These are phyloP conservation scores for Amia ocellicauda DNA, from an alignment of 2,113 vertebrate species.

Conservation along the genomic window DNA sequence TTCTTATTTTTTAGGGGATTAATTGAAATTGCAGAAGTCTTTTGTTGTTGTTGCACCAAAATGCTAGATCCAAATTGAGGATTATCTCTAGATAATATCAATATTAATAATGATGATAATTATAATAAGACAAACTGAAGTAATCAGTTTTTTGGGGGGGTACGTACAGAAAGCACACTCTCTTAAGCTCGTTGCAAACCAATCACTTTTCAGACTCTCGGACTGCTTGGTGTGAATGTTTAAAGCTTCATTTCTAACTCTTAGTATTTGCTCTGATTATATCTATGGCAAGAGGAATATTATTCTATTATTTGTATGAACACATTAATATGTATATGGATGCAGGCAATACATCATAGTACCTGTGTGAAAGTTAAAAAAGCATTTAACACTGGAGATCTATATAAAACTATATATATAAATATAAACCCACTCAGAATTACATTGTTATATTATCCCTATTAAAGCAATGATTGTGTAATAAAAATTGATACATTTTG, in stretches of 20 bases:
- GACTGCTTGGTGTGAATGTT: constrained; percentile 20
- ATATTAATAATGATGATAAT: constrained; percentile 13
- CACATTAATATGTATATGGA: constrained; percentile 53
- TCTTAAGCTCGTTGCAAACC: constrained; percentile 9
- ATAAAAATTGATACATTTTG: constrained; percentile 42
- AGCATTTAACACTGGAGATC: constrained; percentile 81
- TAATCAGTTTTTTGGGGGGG: constrained; percentile 12
- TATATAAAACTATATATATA: constrained; percentile 68
- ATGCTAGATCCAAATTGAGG: constrained; percentile 22
- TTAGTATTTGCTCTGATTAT: constrained; percentile 9
- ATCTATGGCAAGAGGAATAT: constrained; percentile 3
- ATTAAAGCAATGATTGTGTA: constrained; percentile 41
- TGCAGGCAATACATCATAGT: constrained; percentile 76
- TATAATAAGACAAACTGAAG: constrained; percentile 6
- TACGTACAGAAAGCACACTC: constrained; percentile 4
- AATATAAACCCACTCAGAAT: constrained; percentile 28
- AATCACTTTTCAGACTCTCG: constrained; percentile 16
- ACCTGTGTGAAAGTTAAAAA: constrained; percentile 70
- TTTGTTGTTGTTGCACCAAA: constrained; percentile 22
- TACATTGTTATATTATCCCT: constrained; percentile 35
- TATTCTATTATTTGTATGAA: neutral
- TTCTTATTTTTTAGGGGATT: constrained; percentile 19
- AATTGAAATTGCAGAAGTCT: neutral
- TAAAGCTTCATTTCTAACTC: neutral
- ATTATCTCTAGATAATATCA: constrained; percentile 20